Evolutionary conservation across 2,797 vertebrate genomes (phyloP), one percentile per base, ranked within the genome.

Genomic region (Synanceia verrucosa): DNA sequence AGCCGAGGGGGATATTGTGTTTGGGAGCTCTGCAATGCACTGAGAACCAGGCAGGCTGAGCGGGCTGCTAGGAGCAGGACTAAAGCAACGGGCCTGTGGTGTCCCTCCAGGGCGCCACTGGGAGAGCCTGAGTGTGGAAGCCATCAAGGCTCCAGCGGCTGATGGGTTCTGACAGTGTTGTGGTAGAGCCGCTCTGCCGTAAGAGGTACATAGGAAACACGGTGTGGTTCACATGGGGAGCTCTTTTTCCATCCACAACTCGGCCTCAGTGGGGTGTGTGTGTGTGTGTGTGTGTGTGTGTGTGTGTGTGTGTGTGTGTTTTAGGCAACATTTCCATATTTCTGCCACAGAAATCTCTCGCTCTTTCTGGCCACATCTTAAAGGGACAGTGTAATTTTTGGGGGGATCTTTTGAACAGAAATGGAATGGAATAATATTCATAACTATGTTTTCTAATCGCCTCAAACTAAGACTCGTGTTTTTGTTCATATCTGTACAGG

Each of bases 111-210:
- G 65, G 71, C 43, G 29, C 78, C 58, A 53, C 48, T 78, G 83
- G 76, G 75, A 85, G 64, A 81, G 66, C 43, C 51, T 5, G 69
- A 79, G 80, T 53, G 81, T 89, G 82, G 76, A 84, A 84, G 80
- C 82, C 73, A 57, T 92, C 91, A 87, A 26, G 65, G 76, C 73
- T 73, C 51, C 72, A 4, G 66, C 64, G 5, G 68, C 81, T 92
- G 89, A 94, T 94, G 62, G 3, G 78, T 55, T 78, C 79, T 92
- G 93, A 94, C 94, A 93, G 72, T 93, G 93, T 94, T 94, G 89
- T 93, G 88, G 88, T 85, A 86, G 84, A 86, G 73, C 76, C 74
- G 53, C 85, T 94, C 90, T 91, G 85, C 90, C 79, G 76, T 91
- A 81, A 91, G 86, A 82, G 76, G 83, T 78, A 76, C 82, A 84